A percentile compares a stretch with the other conserved stretches of the same genome.
These are phyloP conservation scores for Columbina picui DNA, from an alignment of 2,113 vertebrate species.

Conservation along the genomic window DNA sequence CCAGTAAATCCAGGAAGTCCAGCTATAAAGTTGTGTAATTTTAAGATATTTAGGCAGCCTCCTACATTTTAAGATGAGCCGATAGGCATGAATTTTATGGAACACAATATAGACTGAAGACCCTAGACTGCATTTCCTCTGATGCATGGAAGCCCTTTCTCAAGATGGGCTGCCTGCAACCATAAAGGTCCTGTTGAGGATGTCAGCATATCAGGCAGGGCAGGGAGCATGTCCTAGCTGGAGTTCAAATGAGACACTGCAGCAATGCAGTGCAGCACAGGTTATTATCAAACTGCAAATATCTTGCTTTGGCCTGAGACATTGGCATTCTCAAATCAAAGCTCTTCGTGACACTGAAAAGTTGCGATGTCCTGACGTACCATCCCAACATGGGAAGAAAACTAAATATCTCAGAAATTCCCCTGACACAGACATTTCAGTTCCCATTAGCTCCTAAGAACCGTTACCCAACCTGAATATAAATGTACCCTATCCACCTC, in stretches of 20 bases:
- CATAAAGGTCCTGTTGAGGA: rapidly evolving
- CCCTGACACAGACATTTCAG: neutral
- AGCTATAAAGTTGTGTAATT: neutral
- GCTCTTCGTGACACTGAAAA: neutral
- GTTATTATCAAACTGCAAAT: neutral
- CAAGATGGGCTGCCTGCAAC: neutral
- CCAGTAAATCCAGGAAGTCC: neutral
- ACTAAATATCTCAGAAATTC: neutral
- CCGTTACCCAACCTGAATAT: neutral
- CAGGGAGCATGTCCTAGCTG: neutral
- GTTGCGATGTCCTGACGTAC: neutral
- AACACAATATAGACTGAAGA: neutral
- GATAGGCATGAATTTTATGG: neutral
- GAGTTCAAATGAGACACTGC: neutral
- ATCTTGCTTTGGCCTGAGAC: neutral
- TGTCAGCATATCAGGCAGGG: neutral
- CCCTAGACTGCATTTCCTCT: neutral
- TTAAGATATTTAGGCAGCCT: neutral
- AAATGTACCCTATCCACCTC: neutral
- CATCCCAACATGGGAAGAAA: neutral
- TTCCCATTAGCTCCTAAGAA: neutral
- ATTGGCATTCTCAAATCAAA: neutral
- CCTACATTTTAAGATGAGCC: neutral
- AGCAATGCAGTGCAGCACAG: neutral
- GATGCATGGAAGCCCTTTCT: neutral